phyloP scores from a whole-genome alignment of 1,140 invertebrate genomes.

The Hestina assimilis region DNA sequence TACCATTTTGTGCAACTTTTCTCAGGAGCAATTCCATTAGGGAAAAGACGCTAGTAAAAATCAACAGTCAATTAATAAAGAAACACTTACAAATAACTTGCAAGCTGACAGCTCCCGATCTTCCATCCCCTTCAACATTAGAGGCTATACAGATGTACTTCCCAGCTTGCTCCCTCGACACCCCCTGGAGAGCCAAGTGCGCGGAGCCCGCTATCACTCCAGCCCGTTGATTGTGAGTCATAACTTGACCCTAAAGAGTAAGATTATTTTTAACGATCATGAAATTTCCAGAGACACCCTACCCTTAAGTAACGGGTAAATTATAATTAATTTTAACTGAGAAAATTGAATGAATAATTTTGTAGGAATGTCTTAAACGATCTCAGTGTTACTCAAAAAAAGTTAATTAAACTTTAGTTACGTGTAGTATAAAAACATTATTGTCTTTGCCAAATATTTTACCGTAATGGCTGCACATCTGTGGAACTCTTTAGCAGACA shows the following conservation, averaged over 20 bases:
- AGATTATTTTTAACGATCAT: slow-evolving; percentile 29
- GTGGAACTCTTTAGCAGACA: too few relatives aligned
- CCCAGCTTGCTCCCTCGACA: slow-evolving; percentile 87
- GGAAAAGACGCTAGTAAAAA: too few relatives aligned
- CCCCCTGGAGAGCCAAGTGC: slow-evolving; percentile 87
- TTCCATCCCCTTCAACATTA: slow-evolving; percentile 92
- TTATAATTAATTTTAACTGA: slow-evolving; percentile 14
- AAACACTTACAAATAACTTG: slow-evolving; percentile 93
- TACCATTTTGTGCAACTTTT: too few relatives aligned
- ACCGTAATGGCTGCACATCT: too few relatives aligned
- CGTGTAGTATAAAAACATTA: too few relatives aligned
- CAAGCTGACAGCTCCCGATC: slow-evolving; percentile 86
- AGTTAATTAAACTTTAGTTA: too few relatives aligned
- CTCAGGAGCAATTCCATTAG: neutral
- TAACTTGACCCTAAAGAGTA: slow-evolving; percentile 83
- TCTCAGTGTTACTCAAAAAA: neutral
- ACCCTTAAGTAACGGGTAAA: slow-evolving; percentile 4
- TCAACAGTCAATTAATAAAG: neutral
- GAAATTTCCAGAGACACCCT: neutral
- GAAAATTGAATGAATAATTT: slow-evolving; percentile 11
- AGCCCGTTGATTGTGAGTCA: slow-evolving; percentile 89
- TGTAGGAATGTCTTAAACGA: neutral
- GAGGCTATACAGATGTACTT: slow-evolving; percentile 91
- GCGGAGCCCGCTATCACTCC: slow-evolving; percentile 90
- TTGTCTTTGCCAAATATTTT: too few relatives aligned